Base-by-base conservation (phyloP, 2,888 invertebrate species). In the Scaeva pyrastri region DNA sequence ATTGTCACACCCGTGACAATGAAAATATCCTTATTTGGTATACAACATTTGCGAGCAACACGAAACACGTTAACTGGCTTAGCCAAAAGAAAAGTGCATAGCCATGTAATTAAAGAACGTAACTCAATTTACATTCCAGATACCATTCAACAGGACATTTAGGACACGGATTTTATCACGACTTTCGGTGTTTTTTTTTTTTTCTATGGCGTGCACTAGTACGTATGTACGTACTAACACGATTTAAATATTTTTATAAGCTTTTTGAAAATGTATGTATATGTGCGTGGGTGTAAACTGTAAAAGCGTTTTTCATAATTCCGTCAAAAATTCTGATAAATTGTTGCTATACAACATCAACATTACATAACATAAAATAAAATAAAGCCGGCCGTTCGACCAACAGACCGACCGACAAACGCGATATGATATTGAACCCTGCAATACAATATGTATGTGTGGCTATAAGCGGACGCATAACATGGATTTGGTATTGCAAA, bases 121-220 rank as follows among this genome's bases (percentile, higher is more conserved):
- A 76, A 70, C 80, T 85, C 66, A 76, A 80, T 85, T 85, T 55
- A 72, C 68, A 73, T 85, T 73, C 68, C 48, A 60, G 62, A 70
- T 76, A 68, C 48, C 48, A 43, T 70, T 76, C 60, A 83, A 60
- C 68, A 52, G 74, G 76, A 39, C 58, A 56, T 70, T 70, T 55
- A 66, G 41, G 41, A 26, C 70, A 36, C 41, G 41, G 19, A 48
- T 41, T 12, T 21, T 41, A 36, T 50, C 19, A 12, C 45, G 5
- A 16, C 11, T n/a, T n/a, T n/a, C n/a, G n/a, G n/a, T n/a, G n/a
- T n/a, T n/a, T n/a, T n/a, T n/a, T n/a, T n/a, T n/a, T n/a, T n/a
- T n/a, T n/a, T n/a, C n/a, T n/a, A n/a, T n/a, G n/a, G n/a, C n/a
- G n/a, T n/a, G n/a, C n/a, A n/a, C n/a, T n/a, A n/a, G n/a, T n/a